These are phyloP conservation scores for Scopus umbretta DNA, from an alignment of 2,113 vertebrate species.

Conservation along the genomic window DNA sequence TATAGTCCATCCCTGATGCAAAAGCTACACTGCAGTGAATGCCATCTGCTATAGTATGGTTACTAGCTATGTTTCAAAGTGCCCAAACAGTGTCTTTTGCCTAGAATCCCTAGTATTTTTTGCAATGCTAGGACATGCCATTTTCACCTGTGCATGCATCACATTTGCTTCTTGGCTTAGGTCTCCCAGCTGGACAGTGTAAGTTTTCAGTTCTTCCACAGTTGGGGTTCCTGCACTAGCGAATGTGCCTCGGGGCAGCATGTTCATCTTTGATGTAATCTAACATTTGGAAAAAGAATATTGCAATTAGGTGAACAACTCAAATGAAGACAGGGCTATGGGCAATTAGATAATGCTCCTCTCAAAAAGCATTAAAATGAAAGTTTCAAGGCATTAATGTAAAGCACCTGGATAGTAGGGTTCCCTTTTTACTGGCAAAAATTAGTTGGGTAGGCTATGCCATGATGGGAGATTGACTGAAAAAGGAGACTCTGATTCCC, in stretches of 20 bases:
- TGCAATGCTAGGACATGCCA: neutral
- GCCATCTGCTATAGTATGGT: neutral
- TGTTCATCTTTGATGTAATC: slow-evolving; percentile 55
- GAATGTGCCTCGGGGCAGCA: slow-evolving; percentile 69
- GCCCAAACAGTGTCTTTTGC: neutral
- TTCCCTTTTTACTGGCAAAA: neutral
- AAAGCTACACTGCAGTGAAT: neutral
- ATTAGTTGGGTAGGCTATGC: neutral
- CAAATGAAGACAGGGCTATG: neutral
- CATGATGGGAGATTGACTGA: neutral
- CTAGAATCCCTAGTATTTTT: neutral
- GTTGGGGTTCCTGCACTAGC: slow-evolving; percentile 66
- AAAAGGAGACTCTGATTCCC: neutral
- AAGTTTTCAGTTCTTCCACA: slow-evolving; percentile 78
- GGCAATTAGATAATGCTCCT: neutral
- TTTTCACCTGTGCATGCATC: slow-evolving; percentile 69
- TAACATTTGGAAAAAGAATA: slow-evolving; percentile 38
- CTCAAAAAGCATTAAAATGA: neutral
- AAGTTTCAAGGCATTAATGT: neutral
- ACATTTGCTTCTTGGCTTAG: slow-evolving; percentile 69
- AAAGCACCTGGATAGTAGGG: neutral
- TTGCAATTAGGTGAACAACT: neutral
- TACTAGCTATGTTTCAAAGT: neutral
- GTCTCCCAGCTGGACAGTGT: slow-evolving; percentile 73
- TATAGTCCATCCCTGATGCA: neutral